A percentile compares a stretch with the other conserved stretches of the same genome.
Evolutionary conservation across 2,888 invertebrate species (phyloP).

Genomic region (Lithophane ornitopus): DNA sequence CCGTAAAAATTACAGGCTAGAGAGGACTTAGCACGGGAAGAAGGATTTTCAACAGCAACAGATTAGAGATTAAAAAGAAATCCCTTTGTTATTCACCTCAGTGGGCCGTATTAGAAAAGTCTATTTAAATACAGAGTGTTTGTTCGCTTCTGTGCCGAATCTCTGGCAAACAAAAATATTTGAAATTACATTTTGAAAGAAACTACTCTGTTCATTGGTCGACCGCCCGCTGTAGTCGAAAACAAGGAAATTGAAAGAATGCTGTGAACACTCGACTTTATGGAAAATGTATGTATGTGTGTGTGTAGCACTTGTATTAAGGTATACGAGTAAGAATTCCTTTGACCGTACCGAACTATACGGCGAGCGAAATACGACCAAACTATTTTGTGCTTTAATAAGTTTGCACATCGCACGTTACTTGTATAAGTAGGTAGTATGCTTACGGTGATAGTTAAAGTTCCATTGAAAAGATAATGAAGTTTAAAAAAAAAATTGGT

Average conservation of each 20-base stretch:
- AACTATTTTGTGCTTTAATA: slow-evolving; percentile 38
- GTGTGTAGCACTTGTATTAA: slow-evolving; percentile 26
- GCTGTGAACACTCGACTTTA: slow-evolving; percentile 18
- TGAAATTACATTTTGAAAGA: slow-evolving; percentile 52
- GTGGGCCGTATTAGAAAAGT: slow-evolving; percentile 6
- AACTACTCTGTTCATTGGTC: slow-evolving; percentile 16
- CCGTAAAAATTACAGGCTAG: no score
- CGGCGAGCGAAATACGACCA: slow-evolving; percentile 4
- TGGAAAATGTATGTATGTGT: slow-evolving; percentile 24
- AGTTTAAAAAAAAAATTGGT: neutral
- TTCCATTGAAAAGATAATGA: neutral
- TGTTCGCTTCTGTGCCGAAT: slow-evolving; percentile 30
- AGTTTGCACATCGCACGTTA: neutral
- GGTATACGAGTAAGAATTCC: slow-evolving; percentile 39
- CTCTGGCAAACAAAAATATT: slow-evolving; percentile 40
- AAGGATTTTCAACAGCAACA: no score
- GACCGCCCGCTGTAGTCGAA: slow-evolving; percentile 15
- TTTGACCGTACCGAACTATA: slow-evolving; percentile 41
- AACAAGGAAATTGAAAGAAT: slow-evolving; percentile 53
- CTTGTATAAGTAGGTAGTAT: neutral
- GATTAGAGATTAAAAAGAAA: slow-evolving; percentile 19
- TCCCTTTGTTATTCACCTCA: slow-evolving; percentile 27
- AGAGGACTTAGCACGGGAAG: neutral
- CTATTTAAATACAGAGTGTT: slow-evolving; percentile 17
- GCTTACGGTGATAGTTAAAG: neutral